Conservation (phyloP, 2,797 vertebrate species). For the Acestrorhynchus altus region DNA sequence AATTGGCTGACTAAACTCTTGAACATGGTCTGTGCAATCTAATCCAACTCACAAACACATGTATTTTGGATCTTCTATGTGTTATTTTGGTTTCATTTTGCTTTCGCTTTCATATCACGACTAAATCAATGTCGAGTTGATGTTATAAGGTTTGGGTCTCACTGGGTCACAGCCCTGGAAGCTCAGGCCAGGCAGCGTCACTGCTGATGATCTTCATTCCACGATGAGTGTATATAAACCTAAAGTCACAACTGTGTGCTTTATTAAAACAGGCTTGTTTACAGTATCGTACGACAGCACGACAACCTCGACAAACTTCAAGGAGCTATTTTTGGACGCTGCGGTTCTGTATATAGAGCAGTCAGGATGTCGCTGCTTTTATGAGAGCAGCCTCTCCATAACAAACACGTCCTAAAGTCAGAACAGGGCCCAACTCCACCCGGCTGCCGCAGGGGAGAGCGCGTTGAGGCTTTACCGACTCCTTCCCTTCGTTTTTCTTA, state of each 20-base stretch:
- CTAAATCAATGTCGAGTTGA: too few species aligned
- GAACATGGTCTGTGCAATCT: too few species aligned
- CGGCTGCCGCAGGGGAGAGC: slow-evolving; percentile 32
- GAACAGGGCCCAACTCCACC: slow-evolving; percentile 42
- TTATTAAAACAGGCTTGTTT: not conserved
- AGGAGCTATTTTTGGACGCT: slow-evolving; percentile 13
- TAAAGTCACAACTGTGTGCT: not conserved
- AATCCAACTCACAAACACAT: too few species aligned
- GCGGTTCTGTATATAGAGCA: slow-evolving; percentile 18
- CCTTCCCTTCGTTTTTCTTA: slow-evolving; percentile 53
- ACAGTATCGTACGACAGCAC: not conserved
- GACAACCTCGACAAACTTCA: not conserved
- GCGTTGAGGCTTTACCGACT: slow-evolving; percentile 46
- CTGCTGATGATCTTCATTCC: too few species aligned
- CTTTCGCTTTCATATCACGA: too few species aligned
- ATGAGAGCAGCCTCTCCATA: not conserved
- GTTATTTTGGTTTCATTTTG: too few species aligned
- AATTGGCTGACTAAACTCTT: too few species aligned
- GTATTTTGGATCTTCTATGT: too few species aligned
- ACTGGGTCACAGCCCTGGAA: too few species aligned
- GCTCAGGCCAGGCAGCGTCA: too few species aligned
- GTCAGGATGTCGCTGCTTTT: not conserved
- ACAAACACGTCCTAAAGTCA: slow-evolving; percentile 35
- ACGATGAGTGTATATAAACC: too few species aligned
- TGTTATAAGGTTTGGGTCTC: too few species aligned